Base-by-base conservation (phyloP, 1,140 invertebrate genomes). In the Nylanderia fulva region DNA sequence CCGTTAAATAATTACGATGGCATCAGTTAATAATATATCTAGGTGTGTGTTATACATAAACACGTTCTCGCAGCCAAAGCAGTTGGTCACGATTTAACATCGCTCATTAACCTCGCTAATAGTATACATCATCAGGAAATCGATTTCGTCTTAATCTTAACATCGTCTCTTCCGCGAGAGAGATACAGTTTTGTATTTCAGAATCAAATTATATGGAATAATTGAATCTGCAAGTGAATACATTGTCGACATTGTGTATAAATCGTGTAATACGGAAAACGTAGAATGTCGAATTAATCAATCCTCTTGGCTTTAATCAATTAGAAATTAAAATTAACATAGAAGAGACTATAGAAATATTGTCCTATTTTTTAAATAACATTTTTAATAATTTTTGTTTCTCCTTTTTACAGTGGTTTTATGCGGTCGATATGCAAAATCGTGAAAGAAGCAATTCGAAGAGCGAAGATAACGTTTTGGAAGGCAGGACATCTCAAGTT, bases 71-170 rank as follows among this genome's bases (percentile, higher is more conserved):
- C 48, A 11, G 77, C 66, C 66, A 82, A 72, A 72, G 77, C 11
- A 56, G 52, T 7, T 24, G 64, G 64, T 80, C 77, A 82, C 77
- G 77, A 82, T 72, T 82, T 82, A 82, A 71, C 77, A 82, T 71
- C 77, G 48, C 64, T 80, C 77, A 71, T 82, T 82, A 82, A 82
- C 48, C 77, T 54, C 24, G 77, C 24, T 82, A 72, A 82, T 82
- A 82, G 36, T 8, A 36, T 42, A 33, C 77, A 58, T 71, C 66
- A 64, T 71, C 77, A 72, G 77, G 27, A 82, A 82, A 82, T 72
- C 27, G 77, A 56, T 64, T 82, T 60, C 27, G 13, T 82, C 77
- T 82, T 60, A 58, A 82, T 82, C 27, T 60, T 42, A 58, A 71
- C 66, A 11, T 52, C 52, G 36, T 82, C 18, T 71, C 66, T 58